Percentiles rank a stretch among this genome's conserved stretches.
Conservation (phyloP, 1,140 invertebrate genomes). For the Drosophila rufa region DNA sequence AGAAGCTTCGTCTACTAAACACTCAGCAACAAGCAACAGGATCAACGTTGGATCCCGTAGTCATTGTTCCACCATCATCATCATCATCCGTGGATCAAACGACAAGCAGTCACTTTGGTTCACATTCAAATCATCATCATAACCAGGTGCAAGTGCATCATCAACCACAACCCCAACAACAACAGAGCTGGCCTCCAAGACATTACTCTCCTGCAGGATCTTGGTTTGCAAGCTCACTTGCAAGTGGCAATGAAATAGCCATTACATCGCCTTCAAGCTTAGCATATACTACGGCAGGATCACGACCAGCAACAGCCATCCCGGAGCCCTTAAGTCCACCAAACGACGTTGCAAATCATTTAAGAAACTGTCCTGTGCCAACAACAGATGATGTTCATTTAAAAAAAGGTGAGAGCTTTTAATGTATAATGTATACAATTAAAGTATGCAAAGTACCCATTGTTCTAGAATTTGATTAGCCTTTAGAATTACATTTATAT, state of each 20-base stretch:
- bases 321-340: constrained; percentile 61
- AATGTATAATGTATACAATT: too few relatives aligned
- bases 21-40: constrained; percentile 88
- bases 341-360: constrained; percentile 33
- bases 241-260: constrained; percentile 32
- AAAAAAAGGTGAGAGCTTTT: constrained; percentile 74
- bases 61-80: background rate
- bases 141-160: constrained; percentile 40
- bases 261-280: constrained; percentile 30
- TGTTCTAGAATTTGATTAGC: too few relatives aligned
- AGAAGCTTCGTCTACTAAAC: constrained; percentile 93
- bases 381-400: constrained; percentile 62
- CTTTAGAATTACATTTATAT: too few relatives aligned
- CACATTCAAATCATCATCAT: constrained; percentile 34
- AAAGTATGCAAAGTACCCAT: too few relatives aligned
- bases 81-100: constrained; percentile 20
- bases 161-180: constrained; percentile 42
- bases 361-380: constrained; percentile 41
- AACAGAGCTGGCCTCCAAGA: constrained; percentile 65
- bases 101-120: constrained; percentile 46
- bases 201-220: constrained; percentile 64
- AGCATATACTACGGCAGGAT: constrained; percentile 13
- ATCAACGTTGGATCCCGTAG: constrained; percentile 25
- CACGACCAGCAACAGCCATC: constrained; percentile 17
- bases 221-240: constrained; percentile 75